A percentile compares a stretch with the other conserved stretches of the same genome.
Conservation (phyloP, 2,113 vertebrate genomes). For the Neodontobutis hainanensis region DNA sequence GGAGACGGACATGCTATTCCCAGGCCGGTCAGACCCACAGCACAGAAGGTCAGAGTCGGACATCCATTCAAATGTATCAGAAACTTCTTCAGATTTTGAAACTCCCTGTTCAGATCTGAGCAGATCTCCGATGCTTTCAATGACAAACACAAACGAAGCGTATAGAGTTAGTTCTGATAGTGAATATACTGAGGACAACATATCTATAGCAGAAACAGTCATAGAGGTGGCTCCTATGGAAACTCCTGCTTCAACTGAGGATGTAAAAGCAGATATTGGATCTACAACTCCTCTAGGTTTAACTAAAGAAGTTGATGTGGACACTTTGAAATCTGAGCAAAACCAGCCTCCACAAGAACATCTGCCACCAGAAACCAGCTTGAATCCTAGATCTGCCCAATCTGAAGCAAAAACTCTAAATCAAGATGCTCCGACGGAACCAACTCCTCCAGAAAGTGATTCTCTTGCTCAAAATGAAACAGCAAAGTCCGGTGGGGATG, state of each 20-base stretch:
- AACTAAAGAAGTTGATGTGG: not conserved
- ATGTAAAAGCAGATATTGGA: conserved; percentile 3
- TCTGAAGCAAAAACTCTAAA: not conserved
- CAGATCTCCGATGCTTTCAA: not conserved
- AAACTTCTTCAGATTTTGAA: not conserved
- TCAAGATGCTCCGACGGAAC: not conserved
- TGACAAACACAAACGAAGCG: not conserved
- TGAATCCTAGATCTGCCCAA: not conserved
- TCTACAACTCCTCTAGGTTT: conserved; percentile 13
- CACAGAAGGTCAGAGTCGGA: not conserved
- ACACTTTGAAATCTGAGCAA: not conserved
- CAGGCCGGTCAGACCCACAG: not conserved
- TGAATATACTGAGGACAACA: conserved; percentile 10
- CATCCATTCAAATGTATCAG: not conserved
- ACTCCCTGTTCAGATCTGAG: not conserved
- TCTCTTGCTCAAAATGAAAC: not conserved
- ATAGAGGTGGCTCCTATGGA: conserved; percentile 11
- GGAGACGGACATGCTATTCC: not conserved
- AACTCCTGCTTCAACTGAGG: conserved; percentile 2
- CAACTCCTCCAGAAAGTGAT: not conserved
- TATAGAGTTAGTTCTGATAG: too few species aligned
- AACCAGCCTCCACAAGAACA: not conserved
- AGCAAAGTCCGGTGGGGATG: not conserved
- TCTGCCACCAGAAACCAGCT: conserved; percentile 11
- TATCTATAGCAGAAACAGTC: not conserved